Percentiles rank a stretch among this genome's conserved stretches.
These are phyloP conservation scores for Acronicta alni DNA, from an alignment of 2,888 invertebrate genomes.

Conservation along the genomic window DNA sequence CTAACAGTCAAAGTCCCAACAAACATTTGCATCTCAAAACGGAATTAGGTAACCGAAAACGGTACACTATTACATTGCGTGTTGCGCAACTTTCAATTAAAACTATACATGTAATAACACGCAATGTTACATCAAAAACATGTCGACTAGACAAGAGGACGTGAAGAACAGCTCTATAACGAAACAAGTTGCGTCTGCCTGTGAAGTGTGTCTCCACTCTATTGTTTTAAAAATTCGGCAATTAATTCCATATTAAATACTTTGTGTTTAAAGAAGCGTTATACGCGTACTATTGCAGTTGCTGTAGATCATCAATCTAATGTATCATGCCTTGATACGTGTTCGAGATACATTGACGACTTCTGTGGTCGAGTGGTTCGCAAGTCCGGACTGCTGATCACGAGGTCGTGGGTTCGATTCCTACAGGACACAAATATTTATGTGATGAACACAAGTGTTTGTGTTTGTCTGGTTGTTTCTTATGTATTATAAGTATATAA, in stretches of 20 bases:
- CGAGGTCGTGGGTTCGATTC: too few relatives aligned
- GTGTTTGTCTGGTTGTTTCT: too few relatives aligned
- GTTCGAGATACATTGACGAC: too few relatives aligned
- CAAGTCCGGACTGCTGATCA: too few relatives aligned
- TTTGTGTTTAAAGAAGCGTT: constrained; percentile 47
- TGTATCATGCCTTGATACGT: neutral
- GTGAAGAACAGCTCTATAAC: constrained; percentile 60
- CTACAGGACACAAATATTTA: too few relatives aligned
- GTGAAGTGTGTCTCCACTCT: constrained; percentile 58
- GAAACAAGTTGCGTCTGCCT: constrained; percentile 54
- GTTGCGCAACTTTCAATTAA: constrained; percentile 67
- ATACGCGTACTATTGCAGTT: constrained; percentile 45
- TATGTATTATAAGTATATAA: too few relatives aligned
- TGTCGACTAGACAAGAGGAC: constrained; percentile 63
- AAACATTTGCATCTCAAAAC: constrained; percentile 45
- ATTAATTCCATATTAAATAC: constrained; percentile 60
- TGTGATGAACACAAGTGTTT: too few relatives aligned
- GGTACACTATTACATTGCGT: constrained; percentile 54
- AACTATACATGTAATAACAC: constrained; percentile 63
- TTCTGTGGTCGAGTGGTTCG: too few relatives aligned
- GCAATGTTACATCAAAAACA: constrained; percentile 70
- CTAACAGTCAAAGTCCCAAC: constrained; percentile 2
- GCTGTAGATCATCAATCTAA: constrained; percentile 14
- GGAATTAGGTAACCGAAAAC: constrained; percentile 44
- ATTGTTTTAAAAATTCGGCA: constrained; percentile 54